Evolutionary conservation across 2,888 invertebrate species (phyloP), one percentile per base, ranked within the genome.

Genomic region (Aradus depressus): DNA sequence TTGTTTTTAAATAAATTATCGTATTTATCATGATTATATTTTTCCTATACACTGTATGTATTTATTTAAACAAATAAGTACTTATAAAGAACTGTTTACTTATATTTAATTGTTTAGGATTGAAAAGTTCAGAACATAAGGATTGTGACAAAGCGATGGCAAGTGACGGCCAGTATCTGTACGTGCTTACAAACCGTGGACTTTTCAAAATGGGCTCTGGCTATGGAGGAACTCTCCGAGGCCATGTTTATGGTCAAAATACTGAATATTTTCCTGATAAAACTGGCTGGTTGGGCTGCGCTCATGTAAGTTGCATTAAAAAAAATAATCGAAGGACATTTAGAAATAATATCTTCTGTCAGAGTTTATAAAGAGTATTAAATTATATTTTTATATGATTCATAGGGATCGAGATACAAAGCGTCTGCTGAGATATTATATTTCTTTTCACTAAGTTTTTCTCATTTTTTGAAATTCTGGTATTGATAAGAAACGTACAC

Each of bases 141-240:
- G 50, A 49, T 22, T 41, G 51, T 19, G 39, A 44, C 12, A 54
- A 59, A 53, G 53, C 85, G 3, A 73, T 95, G 63, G 85, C 89
- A 5, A 87, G 88, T 59, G 93, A 96, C 68, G 96, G 96, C 8
- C 81, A 82, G 58, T 92, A 79, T 68, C 73, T 97, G 47, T 97
- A 91, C 68, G 72, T 97, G 23, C 82, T 88, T 62, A 81, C 87
- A 25, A 81, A 82, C 8, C 81, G 81, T 61, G 89, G 91, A 1
- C 72, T 97, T 39, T 75, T 89, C 57, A 97, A 97, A 72, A 80
- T 97, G 56, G 97, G 97, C 16, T 88, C 93, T 44, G 97, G 97
- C 5, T 91, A 90, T 66, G 87, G 88, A 44, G 90, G 89, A 58
- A 92, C 96, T 5, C 78, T 90, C 59, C 84, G 84, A 68, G 95